Evolutionary conservation across 1,140 invertebrate genomes (phyloP), one percentile per base, ranked within the genome.

Genomic region (Sminthurinus signatus): DNA sequence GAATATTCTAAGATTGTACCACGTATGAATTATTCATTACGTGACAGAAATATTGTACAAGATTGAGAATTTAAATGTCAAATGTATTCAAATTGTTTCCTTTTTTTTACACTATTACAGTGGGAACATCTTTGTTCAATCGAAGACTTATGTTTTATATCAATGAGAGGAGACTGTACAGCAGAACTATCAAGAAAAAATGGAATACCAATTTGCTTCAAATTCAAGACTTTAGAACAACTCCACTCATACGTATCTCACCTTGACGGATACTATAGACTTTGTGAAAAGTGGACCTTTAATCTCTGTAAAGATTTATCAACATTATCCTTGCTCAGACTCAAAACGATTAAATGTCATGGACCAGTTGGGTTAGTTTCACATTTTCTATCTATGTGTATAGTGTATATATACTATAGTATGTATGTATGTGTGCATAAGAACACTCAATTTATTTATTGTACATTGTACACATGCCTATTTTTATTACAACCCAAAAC

Each of bases 281-380:
- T 94, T 54, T 85, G 85, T 61, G 83, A 86, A 25, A 93, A 90
- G 78, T 94, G 91, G 90, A 93, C 86, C 28, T 91, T 91, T 74
- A 90, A 93, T 79, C 78, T 94, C 46, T 94, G 89, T 74, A 84
- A 84, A 74, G 85, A 90, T 67, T 80, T 89, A 43, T 76, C 80
- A 56, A 88, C 89, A 2, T 90, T 90, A 25, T 88, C 85, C 19
- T 76, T 94, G 36, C 79, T 83, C 70, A 82, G 81, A 72, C 74
- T 94, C n/a, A 81, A 85, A 69, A 77, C 79, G 51, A 78, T 88
- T 60, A 89, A 86, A 76, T 92, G 89, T 73, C 91, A 95, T 79
- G 91, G 91, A 29, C 91, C 92, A 59, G 85, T 94, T 64, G 88
- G 86, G 86, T 88, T 80, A 79, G 78, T 68, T 52, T 36, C 15